Base-by-base conservation (phyloP, 2,888 invertebrate genomes). In the Spodoptera littoralis region DNA sequence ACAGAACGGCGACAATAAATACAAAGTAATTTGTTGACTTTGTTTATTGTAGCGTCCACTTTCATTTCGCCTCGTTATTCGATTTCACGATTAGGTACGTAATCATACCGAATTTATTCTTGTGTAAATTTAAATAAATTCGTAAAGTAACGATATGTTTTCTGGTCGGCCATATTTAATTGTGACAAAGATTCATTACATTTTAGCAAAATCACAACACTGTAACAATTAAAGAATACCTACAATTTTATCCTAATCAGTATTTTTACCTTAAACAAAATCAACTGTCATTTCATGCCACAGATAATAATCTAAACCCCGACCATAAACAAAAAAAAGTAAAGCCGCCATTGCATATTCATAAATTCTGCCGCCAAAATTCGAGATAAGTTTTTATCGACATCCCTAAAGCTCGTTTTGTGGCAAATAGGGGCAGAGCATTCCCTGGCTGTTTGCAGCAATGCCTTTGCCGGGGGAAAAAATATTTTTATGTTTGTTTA, bases 401-500 rank as follows among this genome's bases (percentile, higher is more conserved):
- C 66, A 67, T 36, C 66, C 66, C 66, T 67, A 44, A 47, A 54
- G 48, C 65, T 72, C 52, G 48, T 30, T 65, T 51, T 42, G 46
- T 30, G 22, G 53, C 45, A 73, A 79, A 76, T 52, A 77, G 51
- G 73, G 75, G 75, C 22, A 45, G 60, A 59, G 60, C 56, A 59
- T 67, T 68, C 65, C 59, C 67, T 53, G 60, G 51, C 58, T 70
- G 61, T 75, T 77, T 65, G 60, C 66, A 51, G 46, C 36, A 49
- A 67, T 60, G 51, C 49, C 57, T 60, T 55, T 45, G 48, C 63
- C 53, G 12, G 63, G 49, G 61, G 22, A 61, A 62, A 18, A 72
- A 75, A 72, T 65, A 62, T 75, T 74, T 76, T 79, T 76, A 74
- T 73, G 66, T 69, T 45, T 73, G 57, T 77, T 62, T 56, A 60